These are phyloP conservation scores for Drosophila aldrichi DNA, from an alignment of 2,888 invertebrate genomes.

Conservation along the genomic window DNA sequence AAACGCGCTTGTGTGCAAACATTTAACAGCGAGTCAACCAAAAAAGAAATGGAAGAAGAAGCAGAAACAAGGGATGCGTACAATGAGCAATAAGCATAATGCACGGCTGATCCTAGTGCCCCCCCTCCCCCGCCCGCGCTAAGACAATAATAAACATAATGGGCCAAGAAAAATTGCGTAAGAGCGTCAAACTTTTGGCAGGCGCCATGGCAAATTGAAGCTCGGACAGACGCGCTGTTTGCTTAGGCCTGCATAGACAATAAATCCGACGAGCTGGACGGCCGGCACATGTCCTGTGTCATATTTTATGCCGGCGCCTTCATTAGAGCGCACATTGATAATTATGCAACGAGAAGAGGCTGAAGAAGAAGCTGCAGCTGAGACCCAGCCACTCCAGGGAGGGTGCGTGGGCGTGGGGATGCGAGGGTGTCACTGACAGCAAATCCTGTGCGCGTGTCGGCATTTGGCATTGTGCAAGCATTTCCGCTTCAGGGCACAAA, in stretches of 20 bases:
- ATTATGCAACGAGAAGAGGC: conserved; percentile 64
- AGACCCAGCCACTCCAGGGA: conserved; percentile 6
- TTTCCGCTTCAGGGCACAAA: conserved; percentile 53
- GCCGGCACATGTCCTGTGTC: conserved; percentile 57
- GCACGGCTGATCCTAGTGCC: conserved; percentile 40
- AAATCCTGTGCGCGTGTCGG: conserved; percentile 78
- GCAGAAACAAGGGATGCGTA: neutral
- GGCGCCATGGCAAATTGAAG: conserved; percentile 48
- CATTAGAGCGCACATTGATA: conserved; percentile 72
- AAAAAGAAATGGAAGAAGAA: neutral
- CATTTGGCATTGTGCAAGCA: conserved; percentile 76
- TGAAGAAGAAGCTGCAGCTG: conserved; percentile 35
- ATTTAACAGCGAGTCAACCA: conserved; percentile 51
- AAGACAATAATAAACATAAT: conserved; percentile 77
- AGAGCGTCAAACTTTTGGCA: conserved; percentile 54
- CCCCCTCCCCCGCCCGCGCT: no score
- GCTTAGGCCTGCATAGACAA: conserved; percentile 28
- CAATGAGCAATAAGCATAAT: conserved; percentile 74
- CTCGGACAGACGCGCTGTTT: conserved; percentile 24
- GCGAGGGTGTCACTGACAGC: conserved; percentile 55
- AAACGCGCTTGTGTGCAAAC: conserved; percentile 81
- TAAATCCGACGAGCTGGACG: conserved; percentile 48
- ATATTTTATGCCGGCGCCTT: conserved; percentile 65
- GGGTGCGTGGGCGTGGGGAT: neutral
- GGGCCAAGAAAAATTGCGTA: conserved; percentile 66